phyloP scores from a whole-genome alignment of 2,888 invertebrate genomes.

The Epirrhoe tristata region DNA sequence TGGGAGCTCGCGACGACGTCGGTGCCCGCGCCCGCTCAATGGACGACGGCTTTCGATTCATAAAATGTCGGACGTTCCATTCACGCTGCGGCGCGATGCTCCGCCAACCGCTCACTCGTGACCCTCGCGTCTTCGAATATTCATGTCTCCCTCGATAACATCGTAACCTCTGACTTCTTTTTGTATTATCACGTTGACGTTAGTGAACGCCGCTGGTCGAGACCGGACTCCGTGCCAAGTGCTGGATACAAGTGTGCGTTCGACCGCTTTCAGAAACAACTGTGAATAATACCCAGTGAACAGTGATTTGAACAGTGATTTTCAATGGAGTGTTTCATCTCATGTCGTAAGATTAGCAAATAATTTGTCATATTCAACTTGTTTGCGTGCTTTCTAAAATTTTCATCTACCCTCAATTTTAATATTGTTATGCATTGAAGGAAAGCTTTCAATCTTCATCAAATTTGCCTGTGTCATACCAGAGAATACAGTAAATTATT shows the following conservation, averaged over 20 bases:
- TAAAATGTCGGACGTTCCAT: constrained; percentile 84
- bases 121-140: constrained; percentile 85
- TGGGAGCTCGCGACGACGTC: constrained; percentile 63
- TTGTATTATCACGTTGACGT: constrained; percentile 80
- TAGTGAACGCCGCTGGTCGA: constrained; percentile 72
- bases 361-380: constrained; percentile 49
- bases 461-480: background rate
- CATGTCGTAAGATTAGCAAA: constrained; percentile 77
- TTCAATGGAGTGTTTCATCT: constrained; percentile 75
- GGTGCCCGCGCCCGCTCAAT: constrained; percentile 70
- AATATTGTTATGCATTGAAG: background rate
- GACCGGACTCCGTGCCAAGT: constrained; percentile 77
- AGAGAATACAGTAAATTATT: background rate
- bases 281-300: constrained; percentile 75
- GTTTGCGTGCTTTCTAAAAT: constrained; percentile 33
- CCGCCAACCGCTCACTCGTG: constrained; percentile 82
- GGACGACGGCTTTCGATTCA: constrained; percentile 82
- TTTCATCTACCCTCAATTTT: constrained; percentile 25
- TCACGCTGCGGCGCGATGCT: constrained; percentile 81
- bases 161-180: constrained; percentile 84
- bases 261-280: constrained; percentile 60
- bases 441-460: background rate
- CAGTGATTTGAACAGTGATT: constrained; percentile 76
- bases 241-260: constrained; percentile 78
- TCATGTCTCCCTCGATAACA: constrained; percentile 84